These are phyloP conservation scores for Micromesistius poutassou DNA, from an alignment of 2,797 vertebrate genomes.

Conservation along the genomic window DNA sequence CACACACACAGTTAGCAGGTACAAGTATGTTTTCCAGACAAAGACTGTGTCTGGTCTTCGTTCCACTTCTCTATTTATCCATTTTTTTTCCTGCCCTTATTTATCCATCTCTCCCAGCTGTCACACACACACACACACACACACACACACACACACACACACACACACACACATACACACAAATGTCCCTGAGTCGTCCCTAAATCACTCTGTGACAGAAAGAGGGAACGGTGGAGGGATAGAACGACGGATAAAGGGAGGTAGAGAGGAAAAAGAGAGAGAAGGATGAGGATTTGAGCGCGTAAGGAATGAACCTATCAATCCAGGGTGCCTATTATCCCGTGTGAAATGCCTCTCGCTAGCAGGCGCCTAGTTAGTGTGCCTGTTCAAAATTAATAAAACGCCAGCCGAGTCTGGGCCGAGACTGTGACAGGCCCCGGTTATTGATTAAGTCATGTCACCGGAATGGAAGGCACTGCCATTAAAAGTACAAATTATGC, in stretches of 20 bases:
- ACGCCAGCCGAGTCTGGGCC: conserved; percentile 64
- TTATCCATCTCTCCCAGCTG: conserved; percentile 59
- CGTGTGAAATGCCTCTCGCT: conserved; percentile 73
- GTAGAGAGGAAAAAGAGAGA: conserved; percentile 56
- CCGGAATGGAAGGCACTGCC: conserved; percentile 76
- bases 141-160: no score
- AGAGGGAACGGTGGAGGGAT: conserved; percentile 60
- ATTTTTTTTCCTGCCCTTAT: conserved; percentile 43
- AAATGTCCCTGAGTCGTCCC: conserved; percentile 53
- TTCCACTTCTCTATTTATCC: conserved; percentile 55
- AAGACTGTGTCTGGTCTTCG: conserved; percentile 50
- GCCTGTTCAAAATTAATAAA: conserved; percentile 83
- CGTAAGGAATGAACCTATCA: conserved; percentile 82
- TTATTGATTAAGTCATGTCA: conserved; percentile 84
- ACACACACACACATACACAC: conserved; percentile 20
- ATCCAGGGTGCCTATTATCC: conserved; percentile 79
- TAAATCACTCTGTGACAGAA: conserved; percentile 77
- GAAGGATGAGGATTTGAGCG: conserved; percentile 69
- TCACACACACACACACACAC: conserved; percentile 5
- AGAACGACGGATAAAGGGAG: conserved; percentile 58
- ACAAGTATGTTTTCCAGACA: conserved; percentile 42
- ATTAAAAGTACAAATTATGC: conserved; percentile 86
- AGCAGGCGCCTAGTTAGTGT: conserved; percentile 79
- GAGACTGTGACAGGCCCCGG: conserved; percentile 66
- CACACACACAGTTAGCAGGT: conserved; percentile 29